phyloP scores from a whole-genome alignment of 2,797 vertebrate species.

The Meda fulgida region DNA sequence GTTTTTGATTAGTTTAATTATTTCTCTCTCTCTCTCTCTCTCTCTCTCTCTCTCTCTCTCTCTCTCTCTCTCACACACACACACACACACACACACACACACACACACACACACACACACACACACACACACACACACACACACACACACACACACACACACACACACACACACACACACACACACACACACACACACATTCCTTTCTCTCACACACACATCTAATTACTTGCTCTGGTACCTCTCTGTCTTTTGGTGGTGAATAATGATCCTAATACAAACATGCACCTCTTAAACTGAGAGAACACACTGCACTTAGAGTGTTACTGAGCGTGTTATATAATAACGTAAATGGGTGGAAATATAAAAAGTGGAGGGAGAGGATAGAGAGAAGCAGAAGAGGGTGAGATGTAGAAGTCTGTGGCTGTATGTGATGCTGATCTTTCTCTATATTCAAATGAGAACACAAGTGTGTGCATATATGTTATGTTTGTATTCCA shows the following conservation, averaged over 20 bases:
- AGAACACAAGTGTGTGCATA: not conserved
- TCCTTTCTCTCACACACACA: not conserved
- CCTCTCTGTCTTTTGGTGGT: conserved; percentile 31
- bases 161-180: not conserved
- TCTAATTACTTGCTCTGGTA: not conserved
- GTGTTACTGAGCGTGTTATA: conserved; percentile 42
- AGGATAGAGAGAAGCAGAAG: conserved; percentile 22
- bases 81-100: no score
- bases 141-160: not conserved
- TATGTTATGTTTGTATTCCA: conserved; percentile 13
- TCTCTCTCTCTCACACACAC: no score
- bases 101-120: no score
- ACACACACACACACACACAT: not conserved
- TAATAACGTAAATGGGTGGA: conserved; percentile 56
- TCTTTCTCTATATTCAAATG: conserved; percentile 19
- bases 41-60: no score
- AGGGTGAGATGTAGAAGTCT: conserved; percentile 21
- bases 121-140: no score
- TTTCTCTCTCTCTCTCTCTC: conserved; percentile 3
- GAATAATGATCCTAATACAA: conserved; percentile 51
- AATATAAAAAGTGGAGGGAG: conserved; percentile 39
- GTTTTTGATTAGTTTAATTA: conserved; percentile 48
- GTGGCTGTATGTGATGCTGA: not conserved
- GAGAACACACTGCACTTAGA: conserved; percentile 42
- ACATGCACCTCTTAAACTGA: conserved; percentile 45